Conservation (phyloP, 2,113 vertebrate genomes). For the Rhea americana region DNA sequence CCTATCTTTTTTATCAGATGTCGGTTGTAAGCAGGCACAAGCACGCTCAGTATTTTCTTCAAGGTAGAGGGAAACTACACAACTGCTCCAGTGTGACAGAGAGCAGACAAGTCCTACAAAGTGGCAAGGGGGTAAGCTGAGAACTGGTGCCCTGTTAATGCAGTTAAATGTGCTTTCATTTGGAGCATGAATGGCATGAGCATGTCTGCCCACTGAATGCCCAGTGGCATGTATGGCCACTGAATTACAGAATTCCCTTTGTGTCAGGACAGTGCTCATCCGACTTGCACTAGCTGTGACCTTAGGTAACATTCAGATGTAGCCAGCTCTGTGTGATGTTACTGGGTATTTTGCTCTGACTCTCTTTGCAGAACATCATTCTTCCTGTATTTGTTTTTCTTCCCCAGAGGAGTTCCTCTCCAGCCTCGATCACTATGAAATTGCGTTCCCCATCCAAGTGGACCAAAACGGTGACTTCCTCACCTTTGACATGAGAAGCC, state of each 20-base stretch:
- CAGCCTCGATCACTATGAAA: conserved; percentile 93
- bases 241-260: background rate
- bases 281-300: accelerated
- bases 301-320: accelerated
- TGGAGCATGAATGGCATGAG: background rate
- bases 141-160: background rate
- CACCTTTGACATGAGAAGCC: conserved; percentile 72
- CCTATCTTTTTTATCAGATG: background rate
- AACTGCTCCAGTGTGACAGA: too few relatives aligned
- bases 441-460: conserved; percentile 91
- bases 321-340: accelerated
- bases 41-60: background rate
- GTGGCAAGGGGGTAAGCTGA: background rate
- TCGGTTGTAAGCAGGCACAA: background rate
- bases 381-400: conserved; percentile 33
- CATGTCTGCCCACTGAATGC: background rate
- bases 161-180: background rate
- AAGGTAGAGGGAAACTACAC: background rate
- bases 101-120: background rate
- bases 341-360: background rate
- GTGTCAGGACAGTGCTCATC: too few relatives aligned
- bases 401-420: conserved; percentile 91
- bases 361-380: background rate
- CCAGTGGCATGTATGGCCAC: background rate
- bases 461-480: conserved; percentile 87